These are phyloP conservation scores for Callosobruchus maculatus DNA, from an alignment of 2,888 invertebrate species.

Conservation along the genomic window DNA sequence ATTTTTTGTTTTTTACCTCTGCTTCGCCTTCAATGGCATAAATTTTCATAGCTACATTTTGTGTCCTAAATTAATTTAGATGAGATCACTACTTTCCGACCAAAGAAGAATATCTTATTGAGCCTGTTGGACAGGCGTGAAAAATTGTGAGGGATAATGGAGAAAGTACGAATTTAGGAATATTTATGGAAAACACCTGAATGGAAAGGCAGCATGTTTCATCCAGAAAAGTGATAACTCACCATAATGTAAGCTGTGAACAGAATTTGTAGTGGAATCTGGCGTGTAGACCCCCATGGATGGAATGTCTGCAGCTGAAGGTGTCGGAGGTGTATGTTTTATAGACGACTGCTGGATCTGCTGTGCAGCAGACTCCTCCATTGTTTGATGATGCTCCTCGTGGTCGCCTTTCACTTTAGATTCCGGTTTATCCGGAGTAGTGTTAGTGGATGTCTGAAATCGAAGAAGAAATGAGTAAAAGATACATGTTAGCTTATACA, in stretches of 20 bases:
- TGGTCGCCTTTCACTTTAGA: slow-evolving; percentile 16
- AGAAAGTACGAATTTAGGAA: no score
- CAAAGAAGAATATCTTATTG: no score
- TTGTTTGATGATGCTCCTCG: slow-evolving; percentile 23
- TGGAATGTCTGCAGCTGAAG: slow-evolving; percentile 60
- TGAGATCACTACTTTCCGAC: no score
- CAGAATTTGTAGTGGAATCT: slow-evolving; percentile 78
- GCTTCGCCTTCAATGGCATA: no score
- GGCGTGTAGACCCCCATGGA: slow-evolving; percentile 85
- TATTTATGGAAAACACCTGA: no score
- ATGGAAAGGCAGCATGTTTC: no score
- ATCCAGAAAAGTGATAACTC: not conserved
- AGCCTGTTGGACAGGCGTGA: no score
- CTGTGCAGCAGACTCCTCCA: slow-evolving; percentile 16
- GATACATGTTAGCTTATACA: no score
- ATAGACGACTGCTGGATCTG: slow-evolving; percentile 17
- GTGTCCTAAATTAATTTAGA: no score
- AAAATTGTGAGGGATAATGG: no score
- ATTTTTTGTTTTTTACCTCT: no score
- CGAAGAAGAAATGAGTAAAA: not conserved
- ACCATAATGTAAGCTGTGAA: slow-evolving; percentile 69
- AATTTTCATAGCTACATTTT: no score
- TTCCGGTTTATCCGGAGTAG: slow-evolving; percentile 13
- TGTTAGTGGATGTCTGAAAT: not conserved
- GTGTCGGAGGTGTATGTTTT: slow-evolving; percentile 35